A percentile compares a stretch with the other conserved stretches of the same genome.
These are phyloP conservation scores for Caerostris extrusa DNA, from an alignment of 1,140 invertebrate species.

Conservation along the genomic window DNA sequence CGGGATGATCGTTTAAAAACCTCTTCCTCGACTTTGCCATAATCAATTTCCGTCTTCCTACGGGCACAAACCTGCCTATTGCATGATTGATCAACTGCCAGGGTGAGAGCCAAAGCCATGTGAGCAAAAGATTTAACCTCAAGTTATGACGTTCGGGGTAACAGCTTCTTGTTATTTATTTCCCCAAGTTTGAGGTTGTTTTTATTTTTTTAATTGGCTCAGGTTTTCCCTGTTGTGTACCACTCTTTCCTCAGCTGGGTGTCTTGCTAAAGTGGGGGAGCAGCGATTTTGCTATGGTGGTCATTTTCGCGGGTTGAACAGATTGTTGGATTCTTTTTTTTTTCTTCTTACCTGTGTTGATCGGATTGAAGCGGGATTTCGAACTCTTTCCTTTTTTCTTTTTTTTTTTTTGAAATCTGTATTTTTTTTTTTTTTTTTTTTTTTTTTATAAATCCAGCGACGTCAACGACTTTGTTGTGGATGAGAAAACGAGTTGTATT, in stretches of 20 bases:
- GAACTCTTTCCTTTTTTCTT: too few relatives aligned
- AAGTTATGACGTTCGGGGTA: slow-evolving; percentile 57
- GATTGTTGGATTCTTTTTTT: background rate
- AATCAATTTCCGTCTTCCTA: slow-evolving; percentile 50
- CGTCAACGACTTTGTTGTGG: slow-evolving; percentile 30
- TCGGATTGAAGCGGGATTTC: background rate
- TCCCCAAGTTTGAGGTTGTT: background rate
- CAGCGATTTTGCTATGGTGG: slow-evolving; percentile 46
- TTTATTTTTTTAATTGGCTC: background rate
- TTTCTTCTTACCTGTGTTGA: background rate
- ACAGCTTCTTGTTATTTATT: slow-evolving; percentile 67
- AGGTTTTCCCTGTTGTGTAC: too few relatives aligned
- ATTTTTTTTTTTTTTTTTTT: background rate
- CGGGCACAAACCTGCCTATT: slow-evolving; percentile 1
- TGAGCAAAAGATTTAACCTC: slow-evolving; percentile 60
- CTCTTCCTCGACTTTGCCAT: background rate
- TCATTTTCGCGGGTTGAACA: slow-evolving; percentile 6
- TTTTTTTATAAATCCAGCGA: background rate
- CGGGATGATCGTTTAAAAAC: background rate
- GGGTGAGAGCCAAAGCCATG: background rate
- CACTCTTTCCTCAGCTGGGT: background rate
- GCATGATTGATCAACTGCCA: slow-evolving; percentile 6
- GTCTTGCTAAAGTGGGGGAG: background rate
- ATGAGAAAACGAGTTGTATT: background rate
- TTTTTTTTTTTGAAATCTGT: background rate